phyloP scores from a whole-genome alignment of 2,888 invertebrate genomes.

The Ichneumoninae sp. region DNA sequence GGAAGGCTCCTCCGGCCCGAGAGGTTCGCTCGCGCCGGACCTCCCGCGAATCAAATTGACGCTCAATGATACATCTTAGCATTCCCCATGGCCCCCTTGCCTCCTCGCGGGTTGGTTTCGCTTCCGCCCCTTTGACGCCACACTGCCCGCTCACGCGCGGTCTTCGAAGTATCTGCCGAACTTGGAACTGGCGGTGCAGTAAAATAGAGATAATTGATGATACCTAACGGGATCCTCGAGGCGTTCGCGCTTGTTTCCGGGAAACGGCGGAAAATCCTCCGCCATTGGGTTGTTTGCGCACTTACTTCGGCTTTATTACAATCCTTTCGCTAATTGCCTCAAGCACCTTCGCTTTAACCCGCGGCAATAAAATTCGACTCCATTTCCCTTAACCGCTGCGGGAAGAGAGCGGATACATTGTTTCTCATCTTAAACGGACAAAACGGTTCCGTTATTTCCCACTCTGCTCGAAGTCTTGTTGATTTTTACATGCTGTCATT shows the following conservation, averaged over 20 bases:
- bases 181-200: slow-evolving; percentile 7
- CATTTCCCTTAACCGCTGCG: background rate
- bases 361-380: background rate
- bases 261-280: slow-evolving; percentile 42
- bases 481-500: too few species aligned
- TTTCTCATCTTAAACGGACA: background rate
- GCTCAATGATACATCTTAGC: slow-evolving; percentile 30
- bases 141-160: slow-evolving; percentile 4
- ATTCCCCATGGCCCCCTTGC: background rate
- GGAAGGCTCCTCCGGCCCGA: slow-evolving; percentile 26
- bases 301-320: slow-evolving; percentile 30
- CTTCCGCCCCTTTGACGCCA: slow-evolving; percentile 24
- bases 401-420: background rate
- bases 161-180: background rate
- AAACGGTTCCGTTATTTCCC: too few species aligned
- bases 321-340: slow-evolving; percentile 39
- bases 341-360: background rate
- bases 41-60: slow-evolving; percentile 47
- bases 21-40: slow-evolving; percentile 33
- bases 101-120: background rate
- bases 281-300: slow-evolving; percentile 22
- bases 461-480: too few species aligned
- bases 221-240: slow-evolving; percentile 41
- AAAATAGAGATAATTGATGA: slow-evolving; percentile 48
- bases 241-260: slow-evolving; percentile 39